phyloP scores from a whole-genome alignment of 2,113 vertebrate genomes.

The Opisthocomus hoazin region DNA sequence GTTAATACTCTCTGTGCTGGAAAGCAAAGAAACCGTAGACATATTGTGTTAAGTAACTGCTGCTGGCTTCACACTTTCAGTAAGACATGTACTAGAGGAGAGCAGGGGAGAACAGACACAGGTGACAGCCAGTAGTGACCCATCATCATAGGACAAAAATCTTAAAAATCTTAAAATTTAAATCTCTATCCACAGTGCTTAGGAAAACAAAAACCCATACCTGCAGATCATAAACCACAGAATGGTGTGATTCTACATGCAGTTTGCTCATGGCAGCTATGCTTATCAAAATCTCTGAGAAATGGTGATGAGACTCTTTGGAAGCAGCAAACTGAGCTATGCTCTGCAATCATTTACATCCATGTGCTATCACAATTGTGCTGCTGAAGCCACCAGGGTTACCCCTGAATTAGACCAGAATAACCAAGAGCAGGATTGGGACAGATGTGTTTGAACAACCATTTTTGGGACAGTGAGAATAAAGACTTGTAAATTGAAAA shows the following conservation, averaged over 20 bases:
- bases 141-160: not conserved
- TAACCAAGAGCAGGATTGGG: not conserved
- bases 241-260: not conserved
- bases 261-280: not conserved
- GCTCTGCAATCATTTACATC: not conserved
- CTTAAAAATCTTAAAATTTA: not conserved
- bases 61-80: not conserved
- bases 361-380: rapidly evolving
- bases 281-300: not conserved
- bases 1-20: rapidly evolving
- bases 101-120: not conserved
- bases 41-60: not conserved
- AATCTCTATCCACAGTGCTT: not conserved
- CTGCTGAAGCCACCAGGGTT: not conserved
- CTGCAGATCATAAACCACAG: not conserved
- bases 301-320: not conserved
- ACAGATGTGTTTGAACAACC: not conserved
- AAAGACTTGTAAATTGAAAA: not conserved
- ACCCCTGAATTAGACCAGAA: not conserved
- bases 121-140: not conserved
- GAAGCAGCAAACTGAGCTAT: not conserved
- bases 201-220: rapidly evolving
- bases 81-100: not conserved
- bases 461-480: not conserved
- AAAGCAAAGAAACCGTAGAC: not conserved